Percentiles rank a stretch among this genome's conserved stretches.
phyloP scores from a whole-genome alignment of 2,888 invertebrate genomes.

The Tenthredo mesomela region DNA sequence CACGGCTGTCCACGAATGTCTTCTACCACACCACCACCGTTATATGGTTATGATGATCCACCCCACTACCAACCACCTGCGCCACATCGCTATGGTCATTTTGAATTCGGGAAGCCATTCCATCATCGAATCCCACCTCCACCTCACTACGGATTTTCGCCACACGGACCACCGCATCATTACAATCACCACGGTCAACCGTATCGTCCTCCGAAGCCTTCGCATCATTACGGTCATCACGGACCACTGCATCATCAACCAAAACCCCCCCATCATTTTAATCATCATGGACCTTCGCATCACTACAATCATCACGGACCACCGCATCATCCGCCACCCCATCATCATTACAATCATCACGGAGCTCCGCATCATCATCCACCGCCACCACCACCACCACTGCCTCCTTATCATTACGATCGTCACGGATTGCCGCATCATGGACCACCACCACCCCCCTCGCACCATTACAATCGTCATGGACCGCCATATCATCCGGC shows the following conservation, averaged over 20 bases:
- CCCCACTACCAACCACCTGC: not conserved
- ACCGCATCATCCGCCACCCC: constrained; percentile 31
- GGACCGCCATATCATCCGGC: constrained; percentile 10
- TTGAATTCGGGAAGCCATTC: not conserved
- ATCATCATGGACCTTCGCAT: constrained; percentile 29
- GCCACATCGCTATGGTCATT: not conserved
- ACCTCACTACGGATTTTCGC: not conserved
- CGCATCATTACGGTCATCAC: constrained; percentile 12
- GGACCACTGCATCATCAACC: not conserved
- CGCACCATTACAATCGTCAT: constrained; percentile 29
- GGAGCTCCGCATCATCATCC: constrained; percentile 1
- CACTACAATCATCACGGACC: constrained; percentile 8
- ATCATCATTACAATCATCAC: not conserved
- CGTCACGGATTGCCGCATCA: constrained; percentile 23
- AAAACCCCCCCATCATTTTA: constrained; percentile 34
- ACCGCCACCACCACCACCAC: constrained; percentile 45
- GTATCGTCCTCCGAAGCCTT: not conserved
- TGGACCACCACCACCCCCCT: not conserved
- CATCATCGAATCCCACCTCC: constrained; percentile 26
- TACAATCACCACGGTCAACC: not conserved
- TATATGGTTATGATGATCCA: not conserved
- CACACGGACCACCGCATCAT: constrained; percentile 17
- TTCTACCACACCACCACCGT: not conserved
- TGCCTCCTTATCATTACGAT: constrained; percentile 23
- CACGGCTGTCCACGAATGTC: not conserved